Evolutionary conservation across 2,888 invertebrate genomes (phyloP).

Genomic region (Xestia xanthographa): DNA sequence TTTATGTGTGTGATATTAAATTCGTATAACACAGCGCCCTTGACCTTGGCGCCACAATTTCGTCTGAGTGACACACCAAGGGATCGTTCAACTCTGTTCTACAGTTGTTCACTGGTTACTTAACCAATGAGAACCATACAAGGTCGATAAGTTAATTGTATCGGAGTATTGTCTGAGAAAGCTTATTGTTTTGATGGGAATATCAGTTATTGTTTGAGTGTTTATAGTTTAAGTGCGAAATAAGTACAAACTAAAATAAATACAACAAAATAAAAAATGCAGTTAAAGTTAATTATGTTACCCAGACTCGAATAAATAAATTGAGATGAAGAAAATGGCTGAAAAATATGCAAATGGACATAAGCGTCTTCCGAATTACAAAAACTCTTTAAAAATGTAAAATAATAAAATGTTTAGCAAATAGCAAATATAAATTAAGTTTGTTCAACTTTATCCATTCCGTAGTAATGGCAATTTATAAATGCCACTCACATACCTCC

Average conservation of each 20-base stretch:
- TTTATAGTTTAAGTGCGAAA: neutral
- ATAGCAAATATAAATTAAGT: neutral
- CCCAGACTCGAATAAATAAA: neutral
- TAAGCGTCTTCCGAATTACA: neutral
- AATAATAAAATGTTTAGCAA: neutral
- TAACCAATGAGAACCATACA: slow-evolving; percentile 30
- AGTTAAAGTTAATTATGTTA: neutral
- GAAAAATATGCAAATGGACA: slow-evolving; percentile 17
- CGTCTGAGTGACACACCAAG: slow-evolving; percentile 56
- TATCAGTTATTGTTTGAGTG: neutral
- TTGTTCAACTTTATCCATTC: neutral
- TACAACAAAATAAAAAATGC: neutral
- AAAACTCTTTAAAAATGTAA: neutral
- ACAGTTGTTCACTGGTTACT: slow-evolving; percentile 10
- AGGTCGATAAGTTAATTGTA: slow-evolving; percentile 46
- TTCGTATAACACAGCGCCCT: slow-evolving; percentile 37
- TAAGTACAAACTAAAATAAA: too few relatives aligned
- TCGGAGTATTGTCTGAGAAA: slow-evolving; percentile 34
- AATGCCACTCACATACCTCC: neutral
- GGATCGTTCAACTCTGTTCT: slow-evolving; percentile 64
- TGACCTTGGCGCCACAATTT: slow-evolving; percentile 55
- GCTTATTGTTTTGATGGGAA: slow-evolving; percentile 37
- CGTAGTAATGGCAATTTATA: neutral
- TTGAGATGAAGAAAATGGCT: neutral
- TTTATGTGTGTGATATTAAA: slow-evolving; percentile 30